Base-by-base conservation (phyloP, 2,113 vertebrate species). In the Oreocharis arfaki region DNA sequence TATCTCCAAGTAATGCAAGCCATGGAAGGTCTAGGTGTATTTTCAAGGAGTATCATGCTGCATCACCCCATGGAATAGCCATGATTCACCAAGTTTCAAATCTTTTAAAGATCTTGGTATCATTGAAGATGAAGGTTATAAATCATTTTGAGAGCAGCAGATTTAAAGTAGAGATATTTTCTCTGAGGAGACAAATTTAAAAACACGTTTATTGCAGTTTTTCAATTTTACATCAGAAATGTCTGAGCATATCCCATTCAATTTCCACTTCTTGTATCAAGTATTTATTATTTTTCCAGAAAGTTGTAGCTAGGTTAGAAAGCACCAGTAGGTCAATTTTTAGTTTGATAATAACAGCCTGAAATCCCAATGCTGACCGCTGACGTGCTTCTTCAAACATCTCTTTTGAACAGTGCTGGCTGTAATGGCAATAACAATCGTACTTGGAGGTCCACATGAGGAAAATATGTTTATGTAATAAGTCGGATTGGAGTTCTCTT, bases 151-250 rank as follows among this genome's bases (percentile, higher is more conserved):
- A 79, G 70, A 80, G 49, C 23, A 75, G 9, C 42, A n/a, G 33
- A 28, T 50, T 88, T 73, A 56, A 82, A 88, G 37, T 19, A 65
- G 41, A 69, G 37, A 61, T 47, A 77, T 77, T 65, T 87, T 86
- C 79, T 86, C 50, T 57, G 46, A 86, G 64, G 60, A 96, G 56
- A 83, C 68, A 74, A 87, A 87, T 87, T 87, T 89, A 90, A 87
- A 89, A 86, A 73, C 69, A 65, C 39, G 59, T 77, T 64, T 83
- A 47, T 70, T 71, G 39, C 70, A 32, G 26, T 59, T 77, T 77
- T 59, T 64, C 70, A 87, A 20, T 87, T 87, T 92, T 87, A 61
- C 4, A 3, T 91, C 74, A 84, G 65, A 88, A 93, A 60, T 70
- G 44, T 76, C 71, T 79, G 52, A 89, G 30, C 27, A 28, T 49